Conservation (phyloP, 92 coral and sea anemone genomes). For the Phenganax stokvisi region DNA sequence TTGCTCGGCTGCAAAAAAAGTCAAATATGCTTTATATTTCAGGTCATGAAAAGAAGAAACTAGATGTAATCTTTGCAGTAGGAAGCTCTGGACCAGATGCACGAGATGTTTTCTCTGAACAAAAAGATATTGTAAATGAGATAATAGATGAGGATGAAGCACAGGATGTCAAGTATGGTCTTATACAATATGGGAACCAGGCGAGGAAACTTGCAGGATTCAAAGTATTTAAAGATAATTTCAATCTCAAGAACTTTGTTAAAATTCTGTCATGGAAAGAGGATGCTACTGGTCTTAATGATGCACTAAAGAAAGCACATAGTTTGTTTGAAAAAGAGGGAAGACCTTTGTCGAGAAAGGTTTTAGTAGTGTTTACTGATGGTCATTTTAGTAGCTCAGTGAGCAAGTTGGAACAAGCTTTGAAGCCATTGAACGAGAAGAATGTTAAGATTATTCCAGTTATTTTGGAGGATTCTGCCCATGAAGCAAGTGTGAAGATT, state of each 20-base stretch:
- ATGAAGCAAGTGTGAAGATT: slow-evolving; percentile 22
- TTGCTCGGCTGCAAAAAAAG: not conserved
- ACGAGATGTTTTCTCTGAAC: slow-evolving; percentile 47
- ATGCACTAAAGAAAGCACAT: slow-evolving; percentile 46
- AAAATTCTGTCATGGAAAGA: slow-evolving; percentile 37
- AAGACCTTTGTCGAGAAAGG: slow-evolving; percentile 45
- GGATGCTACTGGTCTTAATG: slow-evolving; percentile 33
- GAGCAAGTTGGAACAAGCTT: slow-evolving; percentile 51
- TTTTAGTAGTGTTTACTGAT: slow-evolving; percentile 65
- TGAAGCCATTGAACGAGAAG: slow-evolving; percentile 50
- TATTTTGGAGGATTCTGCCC: slow-evolving; percentile 57
- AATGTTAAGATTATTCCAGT: slow-evolving; percentile 76
- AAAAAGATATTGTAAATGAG: slow-evolving; percentile 59
- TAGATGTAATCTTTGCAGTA: slow-evolving; percentile 75
- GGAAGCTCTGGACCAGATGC: slow-evolving; percentile 61
- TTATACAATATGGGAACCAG: slow-evolving; percentile 58
- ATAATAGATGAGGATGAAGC: slow-evolving; percentile 56
- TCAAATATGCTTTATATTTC: not conserved
- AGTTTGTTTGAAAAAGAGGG: slow-evolving; percentile 35
- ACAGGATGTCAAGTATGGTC: slow-evolving; percentile 59
- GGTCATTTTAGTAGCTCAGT: slow-evolving; percentile 50
- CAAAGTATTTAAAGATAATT: slow-evolving; percentile 32
- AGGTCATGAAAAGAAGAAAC: slow-evolving; percentile 52
- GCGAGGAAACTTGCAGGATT: slow-evolving; percentile 52
- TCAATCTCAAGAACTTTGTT: slow-evolving; percentile 30